phyloP scores from a whole-genome alignment of 2,888 invertebrate genomes.

The Drosophila melanosoma region DNA sequence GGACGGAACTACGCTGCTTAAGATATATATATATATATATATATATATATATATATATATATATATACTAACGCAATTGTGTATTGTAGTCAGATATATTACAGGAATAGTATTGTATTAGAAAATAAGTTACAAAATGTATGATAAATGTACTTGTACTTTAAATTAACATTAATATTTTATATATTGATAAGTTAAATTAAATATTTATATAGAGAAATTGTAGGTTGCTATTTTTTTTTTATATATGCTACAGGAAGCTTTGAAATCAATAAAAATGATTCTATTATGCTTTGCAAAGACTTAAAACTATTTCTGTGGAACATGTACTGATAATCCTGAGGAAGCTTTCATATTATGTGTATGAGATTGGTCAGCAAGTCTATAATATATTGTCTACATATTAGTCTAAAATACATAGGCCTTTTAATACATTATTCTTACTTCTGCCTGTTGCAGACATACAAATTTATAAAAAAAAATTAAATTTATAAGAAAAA shows the following conservation, averaged over 20 bases:
- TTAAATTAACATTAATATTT: neutral
- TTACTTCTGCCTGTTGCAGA: neutral
- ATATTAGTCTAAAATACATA: neutral
- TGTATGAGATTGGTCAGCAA: neutral
- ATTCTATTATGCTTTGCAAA: neutral
- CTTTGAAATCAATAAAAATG: neutral
- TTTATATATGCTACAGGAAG: neutral
- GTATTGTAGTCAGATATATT: neutral
- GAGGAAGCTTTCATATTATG: neutral
- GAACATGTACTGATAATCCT: neutral
- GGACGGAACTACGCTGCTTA: conserved; percentile 24
- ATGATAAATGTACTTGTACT: neutral
- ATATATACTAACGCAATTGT: conserved; percentile 10
- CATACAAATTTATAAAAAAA: neutral
- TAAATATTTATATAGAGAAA: neutral
- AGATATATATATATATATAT: neutral
- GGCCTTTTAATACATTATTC: neutral
- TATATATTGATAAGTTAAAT: too few relatives aligned
- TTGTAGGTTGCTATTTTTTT: neutral
- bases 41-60: neutral
- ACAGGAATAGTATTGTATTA: neutral
- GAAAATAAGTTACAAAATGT: neutral
- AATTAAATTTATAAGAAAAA: neutral
- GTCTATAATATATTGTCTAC: neutral
- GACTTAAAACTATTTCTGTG: neutral